Base-by-base conservation (phyloP, 2,888 invertebrate species). In the Hirtodrosophila trivittata region DNA sequence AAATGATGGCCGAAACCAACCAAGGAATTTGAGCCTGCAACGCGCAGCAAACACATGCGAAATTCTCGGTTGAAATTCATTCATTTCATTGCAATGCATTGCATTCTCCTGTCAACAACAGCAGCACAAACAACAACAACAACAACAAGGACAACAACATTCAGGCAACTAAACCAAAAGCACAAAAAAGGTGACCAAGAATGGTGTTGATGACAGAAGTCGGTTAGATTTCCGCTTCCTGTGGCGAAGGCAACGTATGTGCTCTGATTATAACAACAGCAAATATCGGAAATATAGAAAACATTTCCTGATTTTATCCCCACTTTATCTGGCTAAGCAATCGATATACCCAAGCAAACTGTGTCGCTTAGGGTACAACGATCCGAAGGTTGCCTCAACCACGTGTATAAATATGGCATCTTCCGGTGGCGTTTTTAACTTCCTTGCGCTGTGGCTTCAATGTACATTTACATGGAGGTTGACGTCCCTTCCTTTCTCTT, bases 391-490 rank as follows among this genome's bases (percentile, higher is more conserved):
- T 33, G 51, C 32, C 49, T 55, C 42, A 63, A 71, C 57, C 57
- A 21, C 41, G 33, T 26, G 35, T 26, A 62, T 62, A 71, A 78
- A 71, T 74, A 77, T 74, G 74, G 66, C 65, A 43, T 64, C 74
- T 72, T 81, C 76, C 82, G 75, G 37, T 72, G 66, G 58, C 74
- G 43, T 49, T 74, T 21, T 58, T 54, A 74, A 66, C 68, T 76
- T 77, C 68, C 74, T 74, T 75, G 45, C 60, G 42, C 38, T 39
- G 56, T 33, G 66, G 59, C 51, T 49, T 62, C 71, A 62, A 56
- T 72, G 63, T 66, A 63, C 74, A 77, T 67, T 66, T 63, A 63
- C 67, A 67, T 77, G 51, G 66, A 69, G 58, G 39, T 46, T 47
- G 57, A 56, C 41, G 58, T 63, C 56, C 41, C 33, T 30, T 26